phyloP scores from a whole-genome alignment of 1,140 invertebrate species.

The Nautilus pompilius region DNA sequence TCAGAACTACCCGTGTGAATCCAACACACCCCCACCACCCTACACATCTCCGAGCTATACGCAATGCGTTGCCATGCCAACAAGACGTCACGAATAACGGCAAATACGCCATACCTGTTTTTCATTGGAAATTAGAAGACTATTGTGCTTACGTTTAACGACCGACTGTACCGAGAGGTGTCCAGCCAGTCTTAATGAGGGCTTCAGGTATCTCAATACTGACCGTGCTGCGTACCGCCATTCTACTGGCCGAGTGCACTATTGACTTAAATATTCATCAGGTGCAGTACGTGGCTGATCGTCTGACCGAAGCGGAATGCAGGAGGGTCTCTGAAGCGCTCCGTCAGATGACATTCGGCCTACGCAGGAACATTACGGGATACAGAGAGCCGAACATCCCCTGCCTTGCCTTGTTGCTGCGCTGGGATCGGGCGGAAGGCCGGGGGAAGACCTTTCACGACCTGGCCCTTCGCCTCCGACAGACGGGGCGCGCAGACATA shows the following conservation, averaged over 20 bases:
- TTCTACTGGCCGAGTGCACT: constrained; percentile 9
- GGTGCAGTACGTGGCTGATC: constrained; percentile 30
- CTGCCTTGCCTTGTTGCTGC: constrained; percentile 28
- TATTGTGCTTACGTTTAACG: no score
- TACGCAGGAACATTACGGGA: constrained; percentile 9
- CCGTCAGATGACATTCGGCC: constrained; percentile 16
- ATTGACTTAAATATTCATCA: constrained; percentile 36
- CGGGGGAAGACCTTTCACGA: constrained; percentile 29
- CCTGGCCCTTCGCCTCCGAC: constrained; percentile 26
- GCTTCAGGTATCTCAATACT: no score
- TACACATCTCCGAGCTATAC: no score
- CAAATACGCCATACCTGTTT: no score
- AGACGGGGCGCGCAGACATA: constrained; percentile 29
- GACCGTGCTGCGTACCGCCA: not conserved
- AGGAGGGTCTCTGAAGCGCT: constrained; percentile 21
- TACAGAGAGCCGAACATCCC: constrained; percentile 15
- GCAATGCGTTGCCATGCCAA: no score
- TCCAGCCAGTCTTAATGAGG: no score
- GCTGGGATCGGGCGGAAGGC: constrained; percentile 30
- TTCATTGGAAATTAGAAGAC: no score
- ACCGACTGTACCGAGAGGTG: no score
- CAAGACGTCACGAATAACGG: no score
- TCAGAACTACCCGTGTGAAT: no score
- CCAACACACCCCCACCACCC: no score
- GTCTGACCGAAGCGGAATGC: constrained; percentile 27